These are phyloP conservation scores for Axinella damicornis DNA, from an alignment of 37 sponge, comb jelly and placozoan species.

Conservation along the genomic window DNA sequence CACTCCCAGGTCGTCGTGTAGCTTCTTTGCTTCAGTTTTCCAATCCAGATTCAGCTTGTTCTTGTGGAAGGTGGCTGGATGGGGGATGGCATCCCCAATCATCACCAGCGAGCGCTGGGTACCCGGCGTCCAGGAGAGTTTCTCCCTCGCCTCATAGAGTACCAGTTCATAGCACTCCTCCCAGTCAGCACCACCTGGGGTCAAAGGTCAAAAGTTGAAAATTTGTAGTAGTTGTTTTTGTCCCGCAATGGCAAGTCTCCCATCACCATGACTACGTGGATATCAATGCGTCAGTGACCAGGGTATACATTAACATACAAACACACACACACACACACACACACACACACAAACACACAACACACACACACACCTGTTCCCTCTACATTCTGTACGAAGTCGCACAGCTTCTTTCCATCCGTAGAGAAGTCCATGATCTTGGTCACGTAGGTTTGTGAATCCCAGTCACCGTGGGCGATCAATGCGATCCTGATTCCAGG, in stretches of 20 bases:
- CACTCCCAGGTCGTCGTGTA: conserved; percentile 26
- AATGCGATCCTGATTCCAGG: conserved; percentile 29
- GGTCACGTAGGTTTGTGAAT: conserved; percentile 4
- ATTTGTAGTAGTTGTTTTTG: no score
- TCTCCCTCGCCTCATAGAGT: conserved; percentile 15
- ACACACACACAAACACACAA: no score
- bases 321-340: no score
- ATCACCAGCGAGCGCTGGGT: conserved; percentile 45
- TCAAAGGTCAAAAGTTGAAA: neutral
- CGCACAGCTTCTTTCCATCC: neutral
- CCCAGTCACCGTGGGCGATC: conserved; percentile 44
- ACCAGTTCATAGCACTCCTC: conserved; percentile 46
- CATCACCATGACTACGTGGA: no score
- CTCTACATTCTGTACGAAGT: conserved; percentile 15
- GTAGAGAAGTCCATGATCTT: conserved; percentile 15
- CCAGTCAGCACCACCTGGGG: conserved; percentile 25
- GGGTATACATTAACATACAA: no score
- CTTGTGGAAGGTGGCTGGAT: conserved; percentile 15
- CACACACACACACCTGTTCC: conserved; percentile 23
- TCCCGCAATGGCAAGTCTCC: no score
- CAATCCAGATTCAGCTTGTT: conserved; percentile 33
- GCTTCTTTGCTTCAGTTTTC: conserved; percentile 27
- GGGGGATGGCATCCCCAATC: conserved; percentile 61
- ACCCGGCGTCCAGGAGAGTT: conserved; percentile 31
- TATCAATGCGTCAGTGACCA: no score